Conservation (phyloP, 2,888 invertebrate species). For the Ethmia dodecea region DNA sequence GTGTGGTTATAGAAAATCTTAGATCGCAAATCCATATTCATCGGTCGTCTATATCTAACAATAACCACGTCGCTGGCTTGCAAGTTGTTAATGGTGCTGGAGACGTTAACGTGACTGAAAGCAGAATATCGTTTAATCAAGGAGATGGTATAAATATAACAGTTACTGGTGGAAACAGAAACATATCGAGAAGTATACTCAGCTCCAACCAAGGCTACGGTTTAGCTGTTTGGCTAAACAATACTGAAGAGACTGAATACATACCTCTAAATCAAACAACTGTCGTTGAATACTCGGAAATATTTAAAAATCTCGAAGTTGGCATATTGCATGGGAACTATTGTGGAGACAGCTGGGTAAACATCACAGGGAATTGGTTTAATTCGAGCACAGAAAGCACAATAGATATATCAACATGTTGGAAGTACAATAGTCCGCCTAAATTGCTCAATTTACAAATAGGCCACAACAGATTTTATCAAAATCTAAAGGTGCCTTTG, state of each 20-base stretch:
- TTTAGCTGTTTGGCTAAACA: slow-evolving; percentile 92
- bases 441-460: slow-evolving; percentile 83
- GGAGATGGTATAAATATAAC: slow-evolving; percentile 98
- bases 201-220: slow-evolving; percentile 94
- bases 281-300: slow-evolving; percentile 90
- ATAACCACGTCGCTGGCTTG: slow-evolving; percentile 93
- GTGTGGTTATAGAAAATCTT: slow-evolving; percentile 95
- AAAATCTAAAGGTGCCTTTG: slow-evolving; percentile 85
- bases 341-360: slow-evolving; percentile 90
- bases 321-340: slow-evolving; percentile 96
- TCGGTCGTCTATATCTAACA: slow-evolving; percentile 88
- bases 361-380: slow-evolving; percentile 95
- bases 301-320: slow-evolving; percentile 91
- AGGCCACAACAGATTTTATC: slow-evolving; percentile 90
- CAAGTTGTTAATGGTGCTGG: slow-evolving; percentile 94
- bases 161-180: slow-evolving; percentile 94
- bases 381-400: slow-evolving; percentile 87
- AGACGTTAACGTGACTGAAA: slow-evolving; percentile 95
- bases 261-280: slow-evolving; percentile 90
- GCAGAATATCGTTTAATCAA: slow-evolving; percentile 91
- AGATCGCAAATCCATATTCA: slow-evolving; percentile 93
- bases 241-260: slow-evolving; percentile 87
- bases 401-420: slow-evolving; percentile 90
- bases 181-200: slow-evolving; percentile 91
- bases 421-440: slow-evolving; percentile 75